Evolutionary conservation across 2,888 invertebrate genomes (phyloP).

Genomic region (Ophonus ardosiacus): DNA sequence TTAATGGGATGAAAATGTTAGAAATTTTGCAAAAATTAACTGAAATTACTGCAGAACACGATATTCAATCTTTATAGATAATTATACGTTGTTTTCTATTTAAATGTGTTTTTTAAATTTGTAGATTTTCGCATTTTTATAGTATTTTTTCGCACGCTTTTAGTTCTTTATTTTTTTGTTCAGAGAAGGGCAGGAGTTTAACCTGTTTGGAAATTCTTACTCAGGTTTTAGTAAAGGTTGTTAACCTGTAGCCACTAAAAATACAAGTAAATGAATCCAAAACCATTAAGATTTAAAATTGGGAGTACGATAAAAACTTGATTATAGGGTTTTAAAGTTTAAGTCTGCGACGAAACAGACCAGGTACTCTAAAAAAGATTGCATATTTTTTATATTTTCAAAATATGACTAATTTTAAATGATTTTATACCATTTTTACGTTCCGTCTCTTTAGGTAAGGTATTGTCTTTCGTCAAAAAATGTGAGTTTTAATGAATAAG

Average conservation of each 20-base stretch:
- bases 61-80: slow-evolving; percentile 13
- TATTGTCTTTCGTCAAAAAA: no score
- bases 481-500: no score
- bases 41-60: slow-evolving; percentile 13
- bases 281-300: no score
- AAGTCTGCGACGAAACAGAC: no score
- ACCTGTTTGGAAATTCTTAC: background rate
- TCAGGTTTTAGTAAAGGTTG: background rate
- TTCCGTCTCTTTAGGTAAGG: no score
- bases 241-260: background rate
- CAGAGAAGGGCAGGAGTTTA: background rate
- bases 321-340: no score
- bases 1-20: slow-evolving; percentile 33
- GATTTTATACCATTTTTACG: no score
- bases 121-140: background rate
- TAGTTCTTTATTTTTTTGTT: background rate
- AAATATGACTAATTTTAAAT: no score
- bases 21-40: slow-evolving; percentile 21
- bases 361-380: no score
- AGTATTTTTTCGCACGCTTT: background rate
- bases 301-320: no score
- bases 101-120: background rate
- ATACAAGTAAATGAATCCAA: background rate
- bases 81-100: slow-evolving; percentile 4
- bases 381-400: no score